phyloP scores from a whole-genome alignment of 2,113 vertebrate species.

The Tretioscincus oriximinensis region DNA sequence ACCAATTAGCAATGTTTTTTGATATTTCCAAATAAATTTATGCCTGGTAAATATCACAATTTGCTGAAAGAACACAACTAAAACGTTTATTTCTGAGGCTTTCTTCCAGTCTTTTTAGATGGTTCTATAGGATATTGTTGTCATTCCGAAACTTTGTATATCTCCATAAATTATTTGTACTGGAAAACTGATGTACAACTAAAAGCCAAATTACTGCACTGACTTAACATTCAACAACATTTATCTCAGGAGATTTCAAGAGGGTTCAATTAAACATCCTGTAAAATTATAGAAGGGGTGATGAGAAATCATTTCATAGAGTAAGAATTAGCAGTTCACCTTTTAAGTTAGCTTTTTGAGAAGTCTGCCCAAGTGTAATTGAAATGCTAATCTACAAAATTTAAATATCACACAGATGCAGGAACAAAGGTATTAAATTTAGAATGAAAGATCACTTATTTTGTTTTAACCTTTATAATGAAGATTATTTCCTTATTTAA shows the following conservation, averaged over 20 bases:
- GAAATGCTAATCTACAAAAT: slow-evolving; percentile 52
- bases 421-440: slow-evolving; percentile 45
- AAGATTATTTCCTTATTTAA: slow-evolving; percentile 68
- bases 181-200: neutral
- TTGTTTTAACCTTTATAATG: slow-evolving; percentile 64
- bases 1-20: no score
- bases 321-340: slow-evolving; percentile 28
- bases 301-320: neutral
- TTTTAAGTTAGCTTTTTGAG: slow-evolving; percentile 33
- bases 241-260: neutral
- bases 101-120: neutral
- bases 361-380: slow-evolving; percentile 28
- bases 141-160: neutral
- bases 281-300: neutral
- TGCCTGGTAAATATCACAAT: neutral
- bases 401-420: slow-evolving; percentile 51
- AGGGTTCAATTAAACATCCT: neutral
- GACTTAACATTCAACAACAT: slow-evolving; percentile 17
- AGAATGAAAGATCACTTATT: slow-evolving; percentile 58
- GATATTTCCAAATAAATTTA: neutral
- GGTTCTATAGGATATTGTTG: neutral
- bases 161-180: neutral
- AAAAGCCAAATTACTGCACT: slow-evolving; percentile 9
- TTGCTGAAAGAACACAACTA: neutral
- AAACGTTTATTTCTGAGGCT: neutral